Evolutionary conservation across 92 coral and sea anemone genomes (phyloP), one percentile per base, ranked within the genome.

Genomic region (Phenganax stokvisi): DNA sequence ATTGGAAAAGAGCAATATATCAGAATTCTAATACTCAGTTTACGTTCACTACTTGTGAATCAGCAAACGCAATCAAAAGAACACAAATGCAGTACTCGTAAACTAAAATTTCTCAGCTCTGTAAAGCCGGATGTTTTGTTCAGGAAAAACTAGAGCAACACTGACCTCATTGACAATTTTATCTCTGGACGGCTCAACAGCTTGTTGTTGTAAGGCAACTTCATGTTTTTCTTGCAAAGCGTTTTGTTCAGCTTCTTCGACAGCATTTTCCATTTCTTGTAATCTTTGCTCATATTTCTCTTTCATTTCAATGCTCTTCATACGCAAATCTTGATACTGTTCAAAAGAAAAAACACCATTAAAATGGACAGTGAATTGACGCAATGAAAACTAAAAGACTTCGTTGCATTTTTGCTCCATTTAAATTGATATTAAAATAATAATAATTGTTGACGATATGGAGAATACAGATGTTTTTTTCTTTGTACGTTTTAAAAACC

Each of bases 321-420:
- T 79, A 15, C 98, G 85, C 57, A 89, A 67, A 17, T 94, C 91
- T 58, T 92, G 97, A 85, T 90, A 90, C 97, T 92, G 81, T 20
- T 51, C 74, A 57, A 12, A 76, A 65, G 12, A 54, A 83, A 44
- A 51, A 31, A 6, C 31, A 80, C 37, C 17, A 62, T 9, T 58
- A 65, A 54, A n/a, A 17, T 12, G 30, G 57, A 63, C 11, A n/a
- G 29, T 52, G 31, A 15, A 44, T 12, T 31, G 47, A 65, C 25
- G 16, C 87, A 10, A 29, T 16, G 28, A 15, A 25, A 44, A 70
- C 17, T 15, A 37, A 9, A 27, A 70, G 28, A 25, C 31, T 25
- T 70, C 75, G 31, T 13, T 8, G 31, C 53, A 70, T 16, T 37
- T 13, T 8, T 27, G 17, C 28, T 37, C 31, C 7, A 13, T 70